phyloP scores from a whole-genome alignment of 2,888 invertebrate genomes.

The Holacanthella duospinosa region DNA sequence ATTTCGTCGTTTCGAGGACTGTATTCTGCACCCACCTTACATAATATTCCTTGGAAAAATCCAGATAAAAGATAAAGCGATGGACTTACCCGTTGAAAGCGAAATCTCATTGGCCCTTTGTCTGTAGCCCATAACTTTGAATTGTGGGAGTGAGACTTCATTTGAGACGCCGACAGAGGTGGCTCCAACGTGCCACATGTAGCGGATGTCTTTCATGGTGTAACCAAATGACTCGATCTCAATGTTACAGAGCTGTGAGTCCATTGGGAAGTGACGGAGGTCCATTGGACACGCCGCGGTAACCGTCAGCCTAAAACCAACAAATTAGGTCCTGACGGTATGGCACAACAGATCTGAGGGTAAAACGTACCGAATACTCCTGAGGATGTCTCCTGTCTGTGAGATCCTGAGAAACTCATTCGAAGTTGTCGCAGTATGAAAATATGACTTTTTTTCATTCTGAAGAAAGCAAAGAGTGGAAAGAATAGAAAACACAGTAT shows the following conservation, averaged over 20 bases:
- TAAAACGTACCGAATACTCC: slow-evolving; percentile 79
- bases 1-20: too few relatives aligned
- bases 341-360: too few relatives aligned
- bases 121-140: slow-evolving; percentile 91
- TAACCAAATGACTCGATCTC: slow-evolving; percentile 96
- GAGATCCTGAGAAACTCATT: slow-evolving; percentile 97
- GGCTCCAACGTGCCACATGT: slow-evolving; percentile 91
- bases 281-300: slow-evolving; percentile 95
- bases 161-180: slow-evolving; percentile 89
- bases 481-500: background rate
- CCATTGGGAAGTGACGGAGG: slow-evolving; percentile 93
- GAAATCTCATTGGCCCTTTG: slow-evolving; percentile 91
- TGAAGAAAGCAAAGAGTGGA: background rate
- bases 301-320: slow-evolving; percentile 89
- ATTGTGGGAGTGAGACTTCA: slow-evolving; percentile 92
- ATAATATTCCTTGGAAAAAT: background rate
- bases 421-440: slow-evolving; percentile 98
- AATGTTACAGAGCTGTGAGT: slow-evolving; percentile 85
- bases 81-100: slow-evolving; percentile 83
- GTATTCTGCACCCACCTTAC: too few relatives aligned
- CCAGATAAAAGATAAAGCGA: too few relatives aligned
- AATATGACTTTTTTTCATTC: slow-evolving; percentile 99
- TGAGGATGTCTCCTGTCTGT: slow-evolving; percentile 85
- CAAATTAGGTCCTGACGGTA: too few relatives aligned
- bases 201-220: slow-evolving; percentile 88